phyloP scores from a whole-genome alignment of 2,113 vertebrate genomes.

The Cervus canadensis region DNA sequence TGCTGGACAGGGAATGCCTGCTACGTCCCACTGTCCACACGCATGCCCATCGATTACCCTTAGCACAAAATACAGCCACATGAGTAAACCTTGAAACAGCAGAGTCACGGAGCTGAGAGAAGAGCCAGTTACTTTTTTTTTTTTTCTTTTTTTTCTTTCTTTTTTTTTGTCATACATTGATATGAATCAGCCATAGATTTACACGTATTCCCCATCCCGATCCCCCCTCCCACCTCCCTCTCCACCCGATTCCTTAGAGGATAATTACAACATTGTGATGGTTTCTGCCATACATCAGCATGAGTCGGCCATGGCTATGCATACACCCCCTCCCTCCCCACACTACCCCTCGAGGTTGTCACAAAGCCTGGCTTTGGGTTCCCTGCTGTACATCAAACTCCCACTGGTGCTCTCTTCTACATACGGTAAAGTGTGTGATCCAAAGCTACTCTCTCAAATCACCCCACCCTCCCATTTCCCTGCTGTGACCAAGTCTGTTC shows the following conservation, averaged over 20 bases:
- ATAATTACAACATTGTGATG: not conserved
- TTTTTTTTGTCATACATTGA: no score
- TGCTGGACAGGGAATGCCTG: not conserved
- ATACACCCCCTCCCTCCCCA: no score
- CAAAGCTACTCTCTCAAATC: not conserved
- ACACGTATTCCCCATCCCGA: no score
- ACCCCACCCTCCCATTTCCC: not conserved
- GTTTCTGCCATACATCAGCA: rapidly evolving
- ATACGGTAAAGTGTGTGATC: rapidly evolving
- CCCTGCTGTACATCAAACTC: not conserved
- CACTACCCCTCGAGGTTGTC: not conserved
- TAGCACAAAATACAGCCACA: not conserved
- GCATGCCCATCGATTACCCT: not conserved
- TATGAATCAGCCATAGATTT: no score
- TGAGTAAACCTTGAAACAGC: not conserved
- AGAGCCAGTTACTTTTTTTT: no score
- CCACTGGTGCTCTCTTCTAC: not conserved
- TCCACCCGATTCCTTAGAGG: no score
- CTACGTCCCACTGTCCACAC: rapidly evolving
- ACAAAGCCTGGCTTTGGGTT: not conserved
- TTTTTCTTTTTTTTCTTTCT: no score
- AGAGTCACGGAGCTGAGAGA: not conserved
- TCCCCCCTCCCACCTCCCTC: no score
- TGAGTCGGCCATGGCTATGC: not conserved
- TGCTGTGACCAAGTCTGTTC: not conserved